Evolutionary conservation across 2,113 vertebrate genomes (phyloP), one percentile per base, ranked within the genome.

Genomic region (Odontesthes bonariensis): DNA sequence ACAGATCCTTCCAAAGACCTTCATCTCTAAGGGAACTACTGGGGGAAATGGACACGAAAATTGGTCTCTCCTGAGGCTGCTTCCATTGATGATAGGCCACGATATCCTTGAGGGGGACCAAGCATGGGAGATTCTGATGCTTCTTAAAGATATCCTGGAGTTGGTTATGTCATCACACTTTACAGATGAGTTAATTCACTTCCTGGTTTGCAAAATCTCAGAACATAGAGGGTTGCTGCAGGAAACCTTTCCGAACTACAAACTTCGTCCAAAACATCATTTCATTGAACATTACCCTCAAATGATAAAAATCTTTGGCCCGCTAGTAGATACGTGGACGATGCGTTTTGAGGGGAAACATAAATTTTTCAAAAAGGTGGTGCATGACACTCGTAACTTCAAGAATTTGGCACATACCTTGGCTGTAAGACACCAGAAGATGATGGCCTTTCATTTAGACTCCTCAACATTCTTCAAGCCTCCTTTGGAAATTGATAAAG

Each of bases 401-500:
- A 77, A 67, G 10, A 77, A 73, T 17, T 5, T 72, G 3, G 6
- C 46, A 1, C n/a, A 20, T 3, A 77, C 73, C 8, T 52, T 82
- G 8, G 62, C 63, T 11, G 0, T 35, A 3, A 62, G 57, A 63
- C 63, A 83, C 23, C 63, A 73, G 19, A 82, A 73, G 31, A 72
- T 67, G 55, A 82, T 82, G 4, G 62, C 54, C 17, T 82, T 67
- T 35, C 49, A 77, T 67, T 67, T 82, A 9, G 40, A 44, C 5
- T 14, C 42, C 27, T 27, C 10, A 16, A 14, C 42, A 44, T 44
- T 44, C 13, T 44, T 44, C 12, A 44, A 7, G 42, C 42, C 42
- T 14, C 3, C 42, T 14, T 14, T 16, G 12, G 42, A 44, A 44
- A 44, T 44, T 44, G 13, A 14, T 16, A 44, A 5, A 44, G 42